phyloP scores from a whole-genome alignment of 2,113 vertebrate genomes.

The Brienomyrus longianalis region DNA sequence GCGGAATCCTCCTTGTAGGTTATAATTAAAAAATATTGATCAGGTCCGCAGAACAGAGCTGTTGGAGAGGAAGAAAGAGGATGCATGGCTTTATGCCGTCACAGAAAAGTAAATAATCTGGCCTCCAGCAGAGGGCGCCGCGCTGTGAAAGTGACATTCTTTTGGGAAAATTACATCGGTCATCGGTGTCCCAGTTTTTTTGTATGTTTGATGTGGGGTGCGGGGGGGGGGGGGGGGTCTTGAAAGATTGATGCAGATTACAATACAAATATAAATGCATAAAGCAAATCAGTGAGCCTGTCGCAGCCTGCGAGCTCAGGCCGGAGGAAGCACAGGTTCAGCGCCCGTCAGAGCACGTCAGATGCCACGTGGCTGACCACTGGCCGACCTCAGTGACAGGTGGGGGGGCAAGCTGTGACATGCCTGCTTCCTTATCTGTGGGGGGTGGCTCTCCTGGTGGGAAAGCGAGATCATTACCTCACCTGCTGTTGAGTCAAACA shows the following conservation, averaged over 20 bases:
- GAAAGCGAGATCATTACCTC: neutral
- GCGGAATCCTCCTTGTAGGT: neutral
- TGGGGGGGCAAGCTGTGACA: neutral
- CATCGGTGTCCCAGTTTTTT: neutral
- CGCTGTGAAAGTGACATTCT: neutral
- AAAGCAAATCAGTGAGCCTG: neutral
- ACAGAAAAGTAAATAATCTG: neutral
- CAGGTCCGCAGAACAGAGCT: neutral
- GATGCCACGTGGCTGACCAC: neutral
- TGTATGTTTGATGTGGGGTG: neutral
- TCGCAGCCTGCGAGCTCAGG: neutral
- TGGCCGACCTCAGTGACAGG: neutral
- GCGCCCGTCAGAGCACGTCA: too few relatives aligned
- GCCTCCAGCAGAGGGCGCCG: neutral
- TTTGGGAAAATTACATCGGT: neutral
- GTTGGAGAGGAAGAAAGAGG: neutral
- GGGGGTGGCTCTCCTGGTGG: neutral
- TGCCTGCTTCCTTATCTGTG: neutral
- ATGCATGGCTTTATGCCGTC: neutral
- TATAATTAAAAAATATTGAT: neutral
- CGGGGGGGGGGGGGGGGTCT: neutral
- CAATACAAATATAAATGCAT: neutral
- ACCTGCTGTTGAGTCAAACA: neutral
- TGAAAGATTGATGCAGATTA: constrained; percentile 11
- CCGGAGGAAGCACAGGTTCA: neutral